These are phyloP conservation scores for Tetramorium parvispinum DNA, from an alignment of 1,140 invertebrate genomes.

Conservation along the genomic window DNA sequence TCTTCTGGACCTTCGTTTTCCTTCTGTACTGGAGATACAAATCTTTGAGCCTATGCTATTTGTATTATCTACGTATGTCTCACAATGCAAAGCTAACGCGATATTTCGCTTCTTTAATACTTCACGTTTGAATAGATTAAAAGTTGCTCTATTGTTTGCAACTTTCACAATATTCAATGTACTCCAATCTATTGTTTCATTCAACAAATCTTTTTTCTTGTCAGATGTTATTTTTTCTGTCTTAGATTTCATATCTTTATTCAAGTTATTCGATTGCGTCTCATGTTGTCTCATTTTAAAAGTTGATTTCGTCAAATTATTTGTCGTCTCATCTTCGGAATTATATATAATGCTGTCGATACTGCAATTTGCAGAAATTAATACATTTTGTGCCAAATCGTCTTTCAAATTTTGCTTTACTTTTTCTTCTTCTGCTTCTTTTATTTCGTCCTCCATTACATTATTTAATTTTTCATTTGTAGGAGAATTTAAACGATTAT, in stretches of 20 bases:
- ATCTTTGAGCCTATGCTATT: conserved; percentile 85
- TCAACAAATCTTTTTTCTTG: background rate
- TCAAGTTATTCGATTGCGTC: background rate
- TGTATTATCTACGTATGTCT: conserved; percentile 71
- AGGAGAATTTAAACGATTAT: background rate
- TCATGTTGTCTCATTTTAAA: background rate
- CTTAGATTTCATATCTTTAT: background rate
- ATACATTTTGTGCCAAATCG: conserved; percentile 34
- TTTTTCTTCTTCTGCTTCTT: background rate
- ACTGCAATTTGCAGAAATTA: conserved; percentile 59
- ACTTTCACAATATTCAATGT: conserved; percentile 83
- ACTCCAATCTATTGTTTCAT: conserved; percentile 69
- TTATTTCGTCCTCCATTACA: background rate
- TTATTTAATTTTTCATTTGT: background rate
- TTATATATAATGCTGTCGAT: conserved; percentile 61
- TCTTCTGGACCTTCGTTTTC: conserved; percentile 71
- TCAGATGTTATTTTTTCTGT: background rate
- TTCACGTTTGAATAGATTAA: conserved; percentile 83
- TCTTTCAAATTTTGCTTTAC: conserved; percentile 48
- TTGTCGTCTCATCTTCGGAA: conserved; percentile 68
- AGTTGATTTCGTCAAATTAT: conserved; percentile 23
- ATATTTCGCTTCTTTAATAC: conserved; percentile 79
- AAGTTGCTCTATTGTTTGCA: conserved; percentile 80
- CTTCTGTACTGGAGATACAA: conserved; percentile 56
- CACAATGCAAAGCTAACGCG: conserved; percentile 84